Evolutionary conservation across 2,888 invertebrate genomes (phyloP).

Genomic region (Rhogogaster chlorosoma): DNA sequence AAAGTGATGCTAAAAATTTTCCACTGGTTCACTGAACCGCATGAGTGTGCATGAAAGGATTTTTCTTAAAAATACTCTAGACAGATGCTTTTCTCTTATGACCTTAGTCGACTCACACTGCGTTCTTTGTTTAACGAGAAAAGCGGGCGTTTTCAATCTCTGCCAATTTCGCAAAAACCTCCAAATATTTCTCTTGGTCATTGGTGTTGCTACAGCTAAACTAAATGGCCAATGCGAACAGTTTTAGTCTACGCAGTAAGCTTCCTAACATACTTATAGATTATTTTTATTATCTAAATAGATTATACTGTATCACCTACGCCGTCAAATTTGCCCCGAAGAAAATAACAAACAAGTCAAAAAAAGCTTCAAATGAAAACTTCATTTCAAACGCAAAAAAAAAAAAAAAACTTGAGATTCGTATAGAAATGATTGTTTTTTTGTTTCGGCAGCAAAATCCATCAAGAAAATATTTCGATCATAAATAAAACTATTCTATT

Average conservation of each 20-base stretch:
- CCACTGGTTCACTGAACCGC: slow-evolving; percentile 43
- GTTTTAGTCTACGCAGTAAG: slow-evolving; percentile 33
- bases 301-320: slow-evolving; percentile 4
- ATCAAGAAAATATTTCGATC: background rate
- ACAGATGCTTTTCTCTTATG: slow-evolving; percentile 55
- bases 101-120: slow-evolving; percentile 56
- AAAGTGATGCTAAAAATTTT: slow-evolving; percentile 42
- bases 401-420: background rate
- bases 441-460: background rate
- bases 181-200: slow-evolving; percentile 32
- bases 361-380: background rate
- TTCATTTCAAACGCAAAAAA: slow-evolving; percentile 17
- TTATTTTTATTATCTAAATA: slow-evolving; percentile 42
- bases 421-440: background rate
- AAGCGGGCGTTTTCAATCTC: slow-evolving; percentile 52
- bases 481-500: background rate
- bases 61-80: slow-evolving; percentile 58
- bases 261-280: slow-evolving; percentile 2
- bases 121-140: slow-evolving; percentile 24
- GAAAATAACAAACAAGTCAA: background rate
- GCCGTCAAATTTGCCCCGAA: background rate
- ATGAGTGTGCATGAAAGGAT: slow-evolving; percentile 36
- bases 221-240: slow-evolving; percentile 7
- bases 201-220: background rate
- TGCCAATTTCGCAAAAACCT: slow-evolving; percentile 63